These are phyloP conservation scores for Cataglyphis hispanica DNA, from an alignment of 1,140 invertebrate genomes.

Conservation along the genomic window DNA sequence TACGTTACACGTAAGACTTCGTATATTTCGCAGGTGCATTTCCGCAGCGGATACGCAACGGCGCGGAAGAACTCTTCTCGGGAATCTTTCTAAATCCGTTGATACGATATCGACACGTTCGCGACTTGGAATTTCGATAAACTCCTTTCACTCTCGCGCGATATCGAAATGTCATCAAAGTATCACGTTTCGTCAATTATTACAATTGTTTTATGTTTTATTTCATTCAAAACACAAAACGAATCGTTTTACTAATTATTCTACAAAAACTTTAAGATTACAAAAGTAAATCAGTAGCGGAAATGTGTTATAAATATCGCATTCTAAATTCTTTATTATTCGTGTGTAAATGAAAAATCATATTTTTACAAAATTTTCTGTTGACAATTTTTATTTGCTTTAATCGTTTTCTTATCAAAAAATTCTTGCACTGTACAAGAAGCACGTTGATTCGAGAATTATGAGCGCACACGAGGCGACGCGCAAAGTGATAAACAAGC, in stretches of 20 bases:
- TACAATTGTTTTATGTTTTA: background rate
- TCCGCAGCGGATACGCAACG: slow-evolving; percentile 42
- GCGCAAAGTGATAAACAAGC: slow-evolving; percentile 36
- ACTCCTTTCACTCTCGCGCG: slow-evolving; percentile 11
- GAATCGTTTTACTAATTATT: background rate
- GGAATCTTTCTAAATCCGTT: slow-evolving; percentile 52
- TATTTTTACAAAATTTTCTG: background rate
- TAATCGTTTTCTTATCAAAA: background rate
- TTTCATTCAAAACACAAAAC: background rate
- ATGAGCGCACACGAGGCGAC: background rate
- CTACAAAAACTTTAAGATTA: background rate
- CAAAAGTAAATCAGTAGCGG: background rate
- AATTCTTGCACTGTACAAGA: background rate
- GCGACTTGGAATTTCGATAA: slow-evolving; percentile 36
- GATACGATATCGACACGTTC: slow-evolving; percentile 46
- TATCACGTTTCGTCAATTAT: slow-evolving; percentile 16
- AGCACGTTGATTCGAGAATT: slow-evolving; percentile 11
- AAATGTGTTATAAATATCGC: background rate
- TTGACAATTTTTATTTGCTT: background rate
- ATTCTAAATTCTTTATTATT: background rate
- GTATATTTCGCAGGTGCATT: slow-evolving; percentile 44
- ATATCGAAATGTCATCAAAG: slow-evolving; percentile 29
- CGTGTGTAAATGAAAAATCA: background rate
- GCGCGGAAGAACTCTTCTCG: slow-evolving; percentile 27
- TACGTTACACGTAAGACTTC: slow-evolving; percentile 14